phyloP scores from a whole-genome alignment of 2,888 invertebrate species.

The Dermolepida albohirtum region DNA sequence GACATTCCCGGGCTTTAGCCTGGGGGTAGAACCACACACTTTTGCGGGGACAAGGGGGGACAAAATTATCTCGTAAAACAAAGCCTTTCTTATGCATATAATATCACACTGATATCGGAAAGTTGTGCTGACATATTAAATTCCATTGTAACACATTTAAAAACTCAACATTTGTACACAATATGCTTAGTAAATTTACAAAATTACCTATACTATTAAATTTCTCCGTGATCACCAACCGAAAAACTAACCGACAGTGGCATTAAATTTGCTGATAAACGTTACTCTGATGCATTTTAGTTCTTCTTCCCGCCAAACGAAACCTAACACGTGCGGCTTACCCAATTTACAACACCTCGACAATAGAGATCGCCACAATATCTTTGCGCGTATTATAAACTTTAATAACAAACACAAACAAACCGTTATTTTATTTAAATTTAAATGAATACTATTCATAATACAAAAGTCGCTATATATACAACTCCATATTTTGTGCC shows the following conservation, averaged over 20 bases:
- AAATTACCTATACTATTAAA: conserved; percentile 18
- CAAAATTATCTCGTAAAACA: conserved; percentile 49
- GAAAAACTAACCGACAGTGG: conserved; percentile 30
- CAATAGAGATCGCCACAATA: conserved; percentile 36
- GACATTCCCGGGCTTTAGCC: conserved; percentile 62
- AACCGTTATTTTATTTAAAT: conserved; percentile 33
- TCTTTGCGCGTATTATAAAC: conserved; percentile 27
- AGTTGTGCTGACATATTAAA: conserved; percentile 32
- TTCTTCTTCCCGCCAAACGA: conserved; percentile 29
- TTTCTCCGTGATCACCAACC: conserved; percentile 22
- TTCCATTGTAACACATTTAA: conserved; percentile 18
- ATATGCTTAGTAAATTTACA: conserved; percentile 20
- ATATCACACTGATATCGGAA: conserved; percentile 36
- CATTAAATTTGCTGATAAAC: conserved; percentile 36
- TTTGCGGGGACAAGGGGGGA: conserved; percentile 37
- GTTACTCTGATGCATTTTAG: conserved; percentile 28
- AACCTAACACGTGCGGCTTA: conserved; percentile 24
- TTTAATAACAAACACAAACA: conserved; percentile 20
- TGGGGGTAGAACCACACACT: conserved; percentile 49
- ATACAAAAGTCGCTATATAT: neutral
- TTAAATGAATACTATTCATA: conserved; percentile 14
- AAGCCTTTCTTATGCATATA: conserved; percentile 46
- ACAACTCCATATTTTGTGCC: neutral
- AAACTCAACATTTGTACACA: conserved; percentile 18
- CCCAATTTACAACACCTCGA: conserved; percentile 38